Evolutionary conservation across 2,888 invertebrate genomes (phyloP).

Genomic region (Torymus texanus): DNA sequence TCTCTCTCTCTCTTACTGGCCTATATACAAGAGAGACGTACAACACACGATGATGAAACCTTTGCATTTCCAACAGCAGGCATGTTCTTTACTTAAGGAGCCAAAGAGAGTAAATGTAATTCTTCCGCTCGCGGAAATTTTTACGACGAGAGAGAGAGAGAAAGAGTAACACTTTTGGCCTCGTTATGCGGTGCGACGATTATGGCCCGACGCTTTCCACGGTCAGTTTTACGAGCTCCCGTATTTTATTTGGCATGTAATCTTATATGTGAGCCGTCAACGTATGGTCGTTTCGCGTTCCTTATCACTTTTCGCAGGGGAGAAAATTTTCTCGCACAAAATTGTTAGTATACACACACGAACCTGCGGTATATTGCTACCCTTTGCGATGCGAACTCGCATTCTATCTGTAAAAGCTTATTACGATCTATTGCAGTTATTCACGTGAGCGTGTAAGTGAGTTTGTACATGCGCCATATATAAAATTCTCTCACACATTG

Average conservation of each 20-base stretch:
- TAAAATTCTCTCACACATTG: slow-evolving; percentile 4
- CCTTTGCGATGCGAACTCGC: not conserved
- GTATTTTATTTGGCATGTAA: not conserved
- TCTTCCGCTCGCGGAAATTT: no score
- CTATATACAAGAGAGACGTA: not conserved
- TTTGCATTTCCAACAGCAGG: no score
- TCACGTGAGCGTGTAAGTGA: not conserved
- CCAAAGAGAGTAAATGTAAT: no score
- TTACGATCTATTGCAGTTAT: slow-evolving; percentile 27
- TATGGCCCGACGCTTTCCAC: no score
- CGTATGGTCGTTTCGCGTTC: not conserved
- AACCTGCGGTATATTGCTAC: no score
- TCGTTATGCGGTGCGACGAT: no score
- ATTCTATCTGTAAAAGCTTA: slow-evolving; percentile 1
- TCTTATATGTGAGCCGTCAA: not conserved
- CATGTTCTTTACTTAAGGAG: no score
- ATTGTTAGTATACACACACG: no score
- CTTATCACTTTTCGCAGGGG: slow-evolving; percentile 7
- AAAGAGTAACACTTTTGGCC: no score
- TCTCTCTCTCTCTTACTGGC: not conserved
- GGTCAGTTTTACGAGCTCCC: slow-evolving; percentile 14
- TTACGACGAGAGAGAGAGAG: no score
- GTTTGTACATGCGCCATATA: not conserved
- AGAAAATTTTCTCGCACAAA: slow-evolving; percentile 6
- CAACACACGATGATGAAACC: no score